Percentiles rank a stretch among this genome's conserved stretches.
phyloP scores from a whole-genome alignment of 2,888 invertebrate genomes.

The Podabrus alpinus region DNA sequence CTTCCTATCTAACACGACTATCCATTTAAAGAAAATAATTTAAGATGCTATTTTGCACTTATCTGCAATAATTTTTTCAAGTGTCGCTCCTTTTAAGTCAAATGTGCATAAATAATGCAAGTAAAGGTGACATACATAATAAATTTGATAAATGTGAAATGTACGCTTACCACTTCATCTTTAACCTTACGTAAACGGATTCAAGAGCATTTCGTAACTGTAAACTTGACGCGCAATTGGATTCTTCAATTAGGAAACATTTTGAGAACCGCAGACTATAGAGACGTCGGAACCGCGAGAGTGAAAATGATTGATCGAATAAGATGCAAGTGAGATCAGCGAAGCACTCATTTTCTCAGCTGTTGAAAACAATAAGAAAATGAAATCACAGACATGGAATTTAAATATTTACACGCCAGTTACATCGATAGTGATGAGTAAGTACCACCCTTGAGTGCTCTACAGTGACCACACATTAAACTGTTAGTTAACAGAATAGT shows the following conservation, averaged over 20 bases:
- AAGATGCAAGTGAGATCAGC: neutral
- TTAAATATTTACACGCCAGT: slow-evolving; percentile 44
- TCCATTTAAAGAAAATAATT: neutral
- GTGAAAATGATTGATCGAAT: neutral
- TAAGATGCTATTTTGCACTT: neutral
- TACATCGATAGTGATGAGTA: slow-evolving; percentile 46
- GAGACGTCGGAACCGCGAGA: neutral
- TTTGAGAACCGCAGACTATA: neutral
- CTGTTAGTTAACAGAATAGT: slow-evolving; percentile 52
- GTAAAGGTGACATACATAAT: neutral
- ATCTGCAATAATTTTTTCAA: neutral
- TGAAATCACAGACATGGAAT: neutral
- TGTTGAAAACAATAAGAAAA: neutral
- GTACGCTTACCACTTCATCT: neutral
- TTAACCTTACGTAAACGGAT: neutral
- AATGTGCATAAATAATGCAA: neutral
- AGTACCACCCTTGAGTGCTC: slow-evolving; percentile 49
- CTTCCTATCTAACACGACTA: neutral
- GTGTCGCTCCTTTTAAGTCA: neutral
- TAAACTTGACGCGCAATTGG: neutral
- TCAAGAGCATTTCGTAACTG: neutral
- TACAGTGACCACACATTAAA: slow-evolving; percentile 54
- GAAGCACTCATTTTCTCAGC: neutral
- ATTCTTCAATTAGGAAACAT: neutral
- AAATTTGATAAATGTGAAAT: neutral